Base-by-base conservation (phyloP, 2,797 vertebrate species). In the Acanthurus leucopareius region DNA sequence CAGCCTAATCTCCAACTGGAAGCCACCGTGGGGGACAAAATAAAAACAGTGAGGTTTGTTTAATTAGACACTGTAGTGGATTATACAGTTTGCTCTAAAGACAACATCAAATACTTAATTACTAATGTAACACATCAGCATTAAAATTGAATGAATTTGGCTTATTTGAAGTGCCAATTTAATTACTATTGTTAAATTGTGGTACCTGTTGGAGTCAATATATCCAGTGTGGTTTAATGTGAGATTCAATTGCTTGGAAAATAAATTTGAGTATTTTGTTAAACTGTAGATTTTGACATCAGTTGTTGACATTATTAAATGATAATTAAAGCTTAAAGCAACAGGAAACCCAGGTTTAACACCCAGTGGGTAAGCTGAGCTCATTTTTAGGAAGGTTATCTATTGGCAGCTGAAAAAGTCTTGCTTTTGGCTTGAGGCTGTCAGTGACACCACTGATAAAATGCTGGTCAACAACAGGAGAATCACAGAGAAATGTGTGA, bases 61-160 rank as follows among this genome's bases (percentile, higher is more conserved):
- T 80, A 59, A 79, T 86, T 61, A 80, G 62, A 84, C 25, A 67
- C 40, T 32, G 62, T 11, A 52, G 16, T 62, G 52, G 61, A 74
- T 73, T 72, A 73, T 45, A 42, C 19, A 72, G 54, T 69, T 17
- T 7, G 25, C 57, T 77, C n/a, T 45, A 44, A 75, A 71, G 32
- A 65, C 79, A 81, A 42, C 56, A 77, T 20, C 20, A 71, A 48
- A 47, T 25, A 47, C 35, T 47, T 65, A 69, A 75, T 78, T 75
- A 62, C 22, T 73, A 45, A 70, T 82, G 67, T 15, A 47, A 58
- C 22, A 70, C 10, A 40, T 40, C 62, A 9, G 22, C 51, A 75
- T 71, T 45, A 60, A 25, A 40, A 66, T 62, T 76, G 45, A 63
- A 72, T 70, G 61, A 75, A 79, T 10, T 63, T 69, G 40, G 40